A percentile compares a stretch with the other conserved stretches of the same genome.
These are phyloP conservation scores for Poecilus cupreus DNA, from an alignment of 2,888 invertebrate genomes.

Conservation along the genomic window DNA sequence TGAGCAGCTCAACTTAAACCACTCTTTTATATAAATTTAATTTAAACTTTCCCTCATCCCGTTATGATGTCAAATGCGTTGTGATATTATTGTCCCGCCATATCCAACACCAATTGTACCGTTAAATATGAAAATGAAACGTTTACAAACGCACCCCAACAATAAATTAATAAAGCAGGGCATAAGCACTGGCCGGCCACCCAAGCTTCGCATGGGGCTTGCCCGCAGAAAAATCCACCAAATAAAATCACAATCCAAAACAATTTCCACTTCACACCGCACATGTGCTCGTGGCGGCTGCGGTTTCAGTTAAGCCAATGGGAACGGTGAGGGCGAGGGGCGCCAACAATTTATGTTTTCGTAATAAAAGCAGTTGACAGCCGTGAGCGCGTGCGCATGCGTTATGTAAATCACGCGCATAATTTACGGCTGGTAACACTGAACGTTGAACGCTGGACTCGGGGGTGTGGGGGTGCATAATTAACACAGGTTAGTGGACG, in stretches of 20 bases:
- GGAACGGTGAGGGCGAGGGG: neutral
- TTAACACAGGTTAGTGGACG: neutral
- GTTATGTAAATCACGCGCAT: conserved; percentile 19
- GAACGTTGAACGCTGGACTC: neutral
- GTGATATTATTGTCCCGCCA: neutral
- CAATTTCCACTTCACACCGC: neutral
- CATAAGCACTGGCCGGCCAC: too few species aligned
- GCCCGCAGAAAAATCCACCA: neutral
- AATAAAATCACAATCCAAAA: neutral
- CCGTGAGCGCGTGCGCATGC: neutral
- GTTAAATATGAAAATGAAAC: too few species aligned
- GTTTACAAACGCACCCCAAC: too few species aligned
- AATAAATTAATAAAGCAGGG: too few species aligned
- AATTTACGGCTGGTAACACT: neutral
- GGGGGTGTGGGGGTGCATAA: neutral
- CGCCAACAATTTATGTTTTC: conserved; percentile 20
- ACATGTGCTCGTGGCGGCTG: neutral
- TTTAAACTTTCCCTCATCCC: too few species aligned
- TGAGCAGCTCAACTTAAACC: too few species aligned
- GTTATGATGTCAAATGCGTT: too few species aligned
- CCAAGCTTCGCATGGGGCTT: too few species aligned
- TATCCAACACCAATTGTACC: neutral
- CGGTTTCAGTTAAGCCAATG: neutral
- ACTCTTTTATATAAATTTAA: too few species aligned
- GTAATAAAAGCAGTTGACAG: conserved; percentile 33